Evolutionary conservation across 2,797 vertebrate species (phyloP).

Genomic region (Parambassis ranga): DNA sequence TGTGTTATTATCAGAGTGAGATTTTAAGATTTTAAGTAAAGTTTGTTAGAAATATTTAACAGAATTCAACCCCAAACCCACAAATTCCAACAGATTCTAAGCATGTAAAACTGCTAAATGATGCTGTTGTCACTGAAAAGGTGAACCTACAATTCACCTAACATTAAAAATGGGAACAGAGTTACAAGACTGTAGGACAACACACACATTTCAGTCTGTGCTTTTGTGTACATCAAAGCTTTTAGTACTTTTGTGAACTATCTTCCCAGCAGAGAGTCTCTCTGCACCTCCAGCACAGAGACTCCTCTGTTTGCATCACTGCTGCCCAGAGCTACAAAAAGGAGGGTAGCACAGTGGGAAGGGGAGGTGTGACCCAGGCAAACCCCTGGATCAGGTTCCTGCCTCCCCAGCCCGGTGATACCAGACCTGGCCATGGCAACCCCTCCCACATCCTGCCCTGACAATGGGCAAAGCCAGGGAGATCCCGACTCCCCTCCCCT

Average conservation of each 20-base stretch:
- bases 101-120: no score
- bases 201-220: background rate
- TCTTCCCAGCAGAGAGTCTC: conserved; percentile 23
- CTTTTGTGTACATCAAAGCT: conserved; percentile 3
- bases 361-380: conserved; percentile 30
- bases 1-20: no score
- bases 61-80: no score
- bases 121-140: background rate
- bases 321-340: conserved; percentile 34
- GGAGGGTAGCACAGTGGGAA: conserved; percentile 5
- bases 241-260: conserved; percentile 13
- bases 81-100: no score
- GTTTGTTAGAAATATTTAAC: no score
- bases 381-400: conserved; percentile 68
- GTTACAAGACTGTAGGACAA: no score
- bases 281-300: conserved; percentile 58
- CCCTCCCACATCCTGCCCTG: conserved; percentile 67
- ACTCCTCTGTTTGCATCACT: conserved; percentile 65
- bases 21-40: no score
- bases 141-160: no score
- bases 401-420: conserved; percentile 58
- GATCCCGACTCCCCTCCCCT: conserved; percentile 38
- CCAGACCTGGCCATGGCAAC: conserved; percentile 58
- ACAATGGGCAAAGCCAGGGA: conserved; percentile 59
- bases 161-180: no score